phyloP scores from a whole-genome alignment of 2,113 vertebrate genomes.

The Poeciliopsis turrubarensis region DNA sequence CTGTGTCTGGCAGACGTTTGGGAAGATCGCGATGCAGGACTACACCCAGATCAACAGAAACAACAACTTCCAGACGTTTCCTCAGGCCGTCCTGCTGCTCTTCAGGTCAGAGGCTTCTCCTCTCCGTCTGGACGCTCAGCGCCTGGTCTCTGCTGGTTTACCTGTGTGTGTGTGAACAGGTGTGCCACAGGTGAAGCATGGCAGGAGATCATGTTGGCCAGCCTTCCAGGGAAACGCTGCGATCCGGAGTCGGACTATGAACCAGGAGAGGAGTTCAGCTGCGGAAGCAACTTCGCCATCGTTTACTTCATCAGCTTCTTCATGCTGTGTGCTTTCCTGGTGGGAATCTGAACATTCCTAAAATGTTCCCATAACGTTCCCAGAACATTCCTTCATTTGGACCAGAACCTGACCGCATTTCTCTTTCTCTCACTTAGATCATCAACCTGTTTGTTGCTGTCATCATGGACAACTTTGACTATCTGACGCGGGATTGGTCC shows the following conservation, averaged over 20 bases:
- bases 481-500: slow-evolving; percentile 94
- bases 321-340: slow-evolving; percentile 95
- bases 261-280: slow-evolving; percentile 90
- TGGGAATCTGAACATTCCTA: slow-evolving; percentile 49
- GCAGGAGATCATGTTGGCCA: slow-evolving; percentile 93
- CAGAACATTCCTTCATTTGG: neutral
- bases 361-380: neutral
- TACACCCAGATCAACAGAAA: slow-evolving; percentile 89
- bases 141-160: neutral
- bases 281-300: slow-evolving; percentile 92
- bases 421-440: slow-evolving; percentile 78
- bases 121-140: neutral
- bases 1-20: slow-evolving; percentile 82
- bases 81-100: slow-evolving; percentile 89
- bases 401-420: neutral
- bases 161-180: slow-evolving; percentile 67
- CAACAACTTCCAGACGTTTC: slow-evolving; percentile 95
- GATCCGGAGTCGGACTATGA: slow-evolving; percentile 88
- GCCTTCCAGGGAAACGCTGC: slow-evolving; percentile 89
- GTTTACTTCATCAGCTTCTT: slow-evolving; percentile 98
- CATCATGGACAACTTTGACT: slow-evolving; percentile 98
- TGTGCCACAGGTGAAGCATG: slow-evolving; percentile 93
- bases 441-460: slow-evolving; percentile 95
- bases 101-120: slow-evolving; percentile 79
- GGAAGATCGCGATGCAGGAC: slow-evolving; percentile 92